A percentile compares a stretch with the other conserved stretches of the same genome.
Conservation (phyloP, 2,113 vertebrate genomes). For the Periophthalmodon schlosseri region DNA sequence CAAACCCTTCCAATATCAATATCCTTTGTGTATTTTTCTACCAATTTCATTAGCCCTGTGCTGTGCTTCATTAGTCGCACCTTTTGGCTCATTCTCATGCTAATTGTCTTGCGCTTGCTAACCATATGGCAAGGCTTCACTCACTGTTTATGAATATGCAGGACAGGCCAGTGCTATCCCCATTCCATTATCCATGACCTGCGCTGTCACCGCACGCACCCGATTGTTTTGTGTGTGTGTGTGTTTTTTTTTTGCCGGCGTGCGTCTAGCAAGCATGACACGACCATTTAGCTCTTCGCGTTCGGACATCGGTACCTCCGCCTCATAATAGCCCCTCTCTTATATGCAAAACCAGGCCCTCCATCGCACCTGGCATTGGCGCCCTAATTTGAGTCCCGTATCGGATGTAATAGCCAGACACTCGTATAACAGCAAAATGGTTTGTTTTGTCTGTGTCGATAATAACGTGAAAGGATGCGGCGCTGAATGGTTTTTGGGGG, state of each 20-base stretch:
- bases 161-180: constrained; percentile 51
- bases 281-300: constrained; percentile 58
- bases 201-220: constrained; percentile 33
- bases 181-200: constrained; percentile 56
- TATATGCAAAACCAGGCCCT: constrained; percentile 70
- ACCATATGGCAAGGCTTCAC: constrained; percentile 71
- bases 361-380: constrained; percentile 67
- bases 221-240: constrained; percentile 21
- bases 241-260: constrained; percentile 1
- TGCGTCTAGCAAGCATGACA: constrained; percentile 27
- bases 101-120: constrained; percentile 76
- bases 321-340: constrained; percentile 68
- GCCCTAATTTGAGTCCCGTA: constrained; percentile 64
- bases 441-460: constrained; percentile 67
- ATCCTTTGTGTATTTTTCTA: background rate
- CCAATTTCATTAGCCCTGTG: constrained; percentile 49
- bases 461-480: constrained; percentile 46
- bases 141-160: constrained; percentile 68
- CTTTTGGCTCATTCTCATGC: constrained; percentile 68
- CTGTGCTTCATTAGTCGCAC: constrained; percentile 51
- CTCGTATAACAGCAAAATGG: constrained; percentile 53
- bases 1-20: constrained; percentile 38
- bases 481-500: constrained; percentile 32
- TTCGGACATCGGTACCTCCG: constrained; percentile 58
- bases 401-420: constrained; percentile 69